Conservation (phyloP, 2,888 invertebrate genomes). For the Electrophaes corylata region DNA sequence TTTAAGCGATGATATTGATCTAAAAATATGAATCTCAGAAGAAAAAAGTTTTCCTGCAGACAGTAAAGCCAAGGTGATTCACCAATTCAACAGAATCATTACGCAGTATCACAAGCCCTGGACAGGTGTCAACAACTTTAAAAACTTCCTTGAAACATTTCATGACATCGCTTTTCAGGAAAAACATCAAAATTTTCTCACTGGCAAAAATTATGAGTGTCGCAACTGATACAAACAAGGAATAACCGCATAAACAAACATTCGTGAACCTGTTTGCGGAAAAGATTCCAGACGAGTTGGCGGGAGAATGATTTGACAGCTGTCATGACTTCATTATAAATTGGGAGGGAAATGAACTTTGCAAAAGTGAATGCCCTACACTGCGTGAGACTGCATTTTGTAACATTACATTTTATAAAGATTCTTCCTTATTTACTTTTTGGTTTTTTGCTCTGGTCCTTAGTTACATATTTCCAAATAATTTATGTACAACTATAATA, state of each 20-base stretch:
- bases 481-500: no score
- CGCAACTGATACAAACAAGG: slow-evolving; percentile 35
- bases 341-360: slow-evolving; percentile 38
- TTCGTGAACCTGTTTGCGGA: slow-evolving; percentile 44
- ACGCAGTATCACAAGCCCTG: slow-evolving; percentile 37
- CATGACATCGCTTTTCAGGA: slow-evolving; percentile 35
- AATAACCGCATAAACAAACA: slow-evolving; percentile 47
- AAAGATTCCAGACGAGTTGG: slow-evolving; percentile 37
- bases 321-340: slow-evolving; percentile 47
- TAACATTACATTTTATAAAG: background rate
- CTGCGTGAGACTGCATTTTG: slow-evolving; percentile 20
- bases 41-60: slow-evolving; percentile 18
- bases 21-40: slow-evolving; percentile 6
- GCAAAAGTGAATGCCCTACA: slow-evolving; percentile 31
- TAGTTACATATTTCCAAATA: no score
- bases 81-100: slow-evolving; percentile 27
- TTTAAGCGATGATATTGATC: background rate
- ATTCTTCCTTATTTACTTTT: no score
- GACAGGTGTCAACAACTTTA: slow-evolving; percentile 41
- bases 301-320: slow-evolving; percentile 47
- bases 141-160: slow-evolving; percentile 48
- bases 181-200: slow-evolving; percentile 29
- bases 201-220: slow-evolving; percentile 42
- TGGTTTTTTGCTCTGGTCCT: no score
- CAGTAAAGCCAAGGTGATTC: slow-evolving; percentile 29